Base-by-base conservation (phyloP, 2,113 vertebrate genomes). In the Engraulis encrasicolus region DNA sequence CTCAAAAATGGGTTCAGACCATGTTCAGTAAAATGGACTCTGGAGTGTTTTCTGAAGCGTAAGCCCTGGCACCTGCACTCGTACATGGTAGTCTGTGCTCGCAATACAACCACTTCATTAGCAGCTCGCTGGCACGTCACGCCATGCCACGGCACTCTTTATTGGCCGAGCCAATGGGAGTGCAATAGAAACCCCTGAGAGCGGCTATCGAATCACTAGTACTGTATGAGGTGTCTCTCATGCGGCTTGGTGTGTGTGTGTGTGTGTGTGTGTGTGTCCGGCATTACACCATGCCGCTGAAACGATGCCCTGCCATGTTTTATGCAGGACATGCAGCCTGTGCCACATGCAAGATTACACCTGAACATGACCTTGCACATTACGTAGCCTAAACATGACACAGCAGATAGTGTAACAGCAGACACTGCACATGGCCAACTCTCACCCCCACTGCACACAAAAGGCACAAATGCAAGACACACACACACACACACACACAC, bases 301-400 rank as follows among this genome's bases (percentile, higher is more conserved):
- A 58, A 58, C 7, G 54, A 58, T n/a, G 19, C 20, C 54, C 20
- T 3, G 2, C 20, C 54, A 58, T 58, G 58, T 66, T 66, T 66
- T 66, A 66, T 66, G 58, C 31, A 66, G 12, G 7, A 66, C n/a
- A 31, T 31, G 23, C 23, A 66, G 58, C 7, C 23, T n/a, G n/a
- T n/a, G n/a, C 23, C 1, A 23, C 58, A 66, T 66, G 58, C 58
- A 66, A 66, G 58, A 31, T 66, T 66, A 66, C 58, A 66, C 58
- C 58, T 31, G 58, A 66, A 66, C 58, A 66, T 66, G 58, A 66
- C 58, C 58, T 66, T 11, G 58, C n/a, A 66, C 58, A 66, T 66
- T 66, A 27, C 58, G 58, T 66, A 66, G 58, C 2, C 9, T 66
- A 66, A 66, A 66, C 58, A 66, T 66, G 58, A 66, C 58, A 66